Conservation (phyloP, 2,888 invertebrate genomes). For the Xestobium rufovillosum region DNA sequence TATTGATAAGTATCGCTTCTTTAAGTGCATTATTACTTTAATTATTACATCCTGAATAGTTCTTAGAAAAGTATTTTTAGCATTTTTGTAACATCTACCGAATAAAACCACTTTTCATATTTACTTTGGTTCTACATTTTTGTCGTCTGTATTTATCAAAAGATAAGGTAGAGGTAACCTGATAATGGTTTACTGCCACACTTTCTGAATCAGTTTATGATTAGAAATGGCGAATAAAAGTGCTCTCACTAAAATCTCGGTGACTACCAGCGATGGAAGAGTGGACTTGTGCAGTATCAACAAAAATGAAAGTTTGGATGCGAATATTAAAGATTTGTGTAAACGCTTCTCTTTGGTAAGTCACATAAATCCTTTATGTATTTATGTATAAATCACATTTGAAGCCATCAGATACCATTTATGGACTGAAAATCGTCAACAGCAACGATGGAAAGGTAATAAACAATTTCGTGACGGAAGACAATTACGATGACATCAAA, state of each 20-base stretch:
- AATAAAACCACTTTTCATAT: too few species aligned
- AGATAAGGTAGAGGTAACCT: too few species aligned
- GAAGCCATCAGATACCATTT: constrained; percentile 27
- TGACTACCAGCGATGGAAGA: not conserved
- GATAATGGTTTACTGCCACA: too few species aligned
- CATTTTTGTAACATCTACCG: too few species aligned
- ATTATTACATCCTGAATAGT: too few species aligned
- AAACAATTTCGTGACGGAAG: constrained; percentile 31
- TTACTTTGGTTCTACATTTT: too few species aligned
- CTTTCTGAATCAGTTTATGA: too few species aligned
- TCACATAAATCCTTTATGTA: constrained; percentile 6
- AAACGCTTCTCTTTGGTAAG: constrained; percentile 28
- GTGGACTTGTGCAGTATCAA: constrained; percentile 28
- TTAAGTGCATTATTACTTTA: too few species aligned
- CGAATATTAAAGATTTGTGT: constrained; percentile 28
- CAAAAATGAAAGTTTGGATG: constrained; percentile 25
- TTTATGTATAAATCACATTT: not conserved
- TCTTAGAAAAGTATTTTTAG: too few species aligned
- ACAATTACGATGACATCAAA: constrained; percentile 32
- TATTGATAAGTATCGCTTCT: too few species aligned
- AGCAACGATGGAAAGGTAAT: constrained; percentile 25
- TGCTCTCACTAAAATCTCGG: not conserved
- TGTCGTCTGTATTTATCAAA: too few species aligned
- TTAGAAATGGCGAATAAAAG: not conserved
- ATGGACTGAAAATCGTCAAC: constrained; percentile 32